Base-by-base conservation (phyloP, 2,113 vertebrate species). In the Aptenodytes forsteri region DNA sequence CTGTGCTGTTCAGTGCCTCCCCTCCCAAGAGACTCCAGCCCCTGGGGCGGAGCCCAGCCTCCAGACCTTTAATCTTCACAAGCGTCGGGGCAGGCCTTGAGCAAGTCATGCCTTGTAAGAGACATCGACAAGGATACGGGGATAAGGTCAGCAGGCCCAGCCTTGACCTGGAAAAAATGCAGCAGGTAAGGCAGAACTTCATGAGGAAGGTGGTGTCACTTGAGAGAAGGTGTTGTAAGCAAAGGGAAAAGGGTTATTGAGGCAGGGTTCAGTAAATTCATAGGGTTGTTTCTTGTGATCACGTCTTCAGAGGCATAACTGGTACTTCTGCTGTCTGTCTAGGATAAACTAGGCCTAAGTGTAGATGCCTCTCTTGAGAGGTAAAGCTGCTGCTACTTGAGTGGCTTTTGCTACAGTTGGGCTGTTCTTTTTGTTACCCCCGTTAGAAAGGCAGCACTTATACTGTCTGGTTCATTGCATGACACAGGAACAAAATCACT, bases 151-250 rank as follows among this genome's bases (percentile, higher is more conserved):
- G 98, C 82, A 98, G 99, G 95, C 99, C 99, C 72, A 99, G 99
- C 97, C 98, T 99, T 71, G 99, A 99, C 91, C 95, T 99, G 92
- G 99, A 99, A 98, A 99, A 99, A 97, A 99, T 99, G 99, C 99
- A 99, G 97, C 99, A 99, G 99, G 99, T 99, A 98, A 91, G 98
- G 69, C 29, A 50, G 59, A 83, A 34, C 27, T 67, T 64, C 2
- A 1, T 10, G 62, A 79, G 22, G 67, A 79, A 70, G 32, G 62
- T 34, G n/a, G 27, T 40, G 8, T 38, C 2, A 1, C 52, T 47
- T 46, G 49, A 23, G n/a, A 62, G 38, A 23, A 49, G 16, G 14
- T 7, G 2, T 2, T 66, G 38, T 50, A 66, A 89, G 65, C 46
- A 38, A 58, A 83, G 73, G 4, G 58, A 30, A 52, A 4, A 16